phyloP scores from a whole-genome alignment of 2,888 invertebrate genomes.

The Scrobipalpa costella region DNA sequence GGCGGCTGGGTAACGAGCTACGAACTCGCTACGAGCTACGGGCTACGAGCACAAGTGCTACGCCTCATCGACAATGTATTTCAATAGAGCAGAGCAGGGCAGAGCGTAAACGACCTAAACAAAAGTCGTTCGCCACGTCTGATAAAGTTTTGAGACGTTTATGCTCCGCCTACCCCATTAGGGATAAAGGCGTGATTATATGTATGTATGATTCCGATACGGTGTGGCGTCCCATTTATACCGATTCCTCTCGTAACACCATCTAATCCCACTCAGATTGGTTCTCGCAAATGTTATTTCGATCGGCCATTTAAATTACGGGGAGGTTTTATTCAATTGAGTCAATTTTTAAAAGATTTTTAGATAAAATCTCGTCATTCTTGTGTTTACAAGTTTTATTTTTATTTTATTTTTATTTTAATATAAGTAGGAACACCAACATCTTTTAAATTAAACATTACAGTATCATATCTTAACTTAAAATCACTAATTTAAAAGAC shows the following conservation, averaged over 20 bases:
- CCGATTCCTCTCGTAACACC: constrained; percentile 44
- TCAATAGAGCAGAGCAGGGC: too few relatives aligned
- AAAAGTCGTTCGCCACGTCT: too few relatives aligned
- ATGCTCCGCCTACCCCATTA: too few relatives aligned
- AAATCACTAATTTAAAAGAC: too few relatives aligned
- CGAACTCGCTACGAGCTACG: constrained; percentile 37
- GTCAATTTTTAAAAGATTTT: background rate
- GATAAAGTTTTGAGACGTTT: too few relatives aligned
- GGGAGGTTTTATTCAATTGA: constrained; percentile 6
- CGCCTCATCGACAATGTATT: constrained; percentile 36
- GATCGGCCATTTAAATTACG: constrained; percentile 34
- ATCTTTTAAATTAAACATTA: too few relatives aligned
- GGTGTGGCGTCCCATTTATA: constrained; percentile 52
- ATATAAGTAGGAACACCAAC: too few relatives aligned
- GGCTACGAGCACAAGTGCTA: constrained; percentile 41
- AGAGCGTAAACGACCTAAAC: too few relatives aligned
- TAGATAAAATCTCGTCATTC: background rate
- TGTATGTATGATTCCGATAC: too few relatives aligned
- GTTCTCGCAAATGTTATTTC: constrained; percentile 42
- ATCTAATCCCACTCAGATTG: constrained; percentile 44
- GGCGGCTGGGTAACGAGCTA: constrained; percentile 50
- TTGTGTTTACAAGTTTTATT: background rate
- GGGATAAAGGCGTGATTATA: too few relatives aligned
- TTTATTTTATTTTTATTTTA: too few relatives aligned
- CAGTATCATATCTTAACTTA: too few relatives aligned